Conservation (phyloP, 2,797 vertebrate species). For the Bradypodion pumilum region DNA sequence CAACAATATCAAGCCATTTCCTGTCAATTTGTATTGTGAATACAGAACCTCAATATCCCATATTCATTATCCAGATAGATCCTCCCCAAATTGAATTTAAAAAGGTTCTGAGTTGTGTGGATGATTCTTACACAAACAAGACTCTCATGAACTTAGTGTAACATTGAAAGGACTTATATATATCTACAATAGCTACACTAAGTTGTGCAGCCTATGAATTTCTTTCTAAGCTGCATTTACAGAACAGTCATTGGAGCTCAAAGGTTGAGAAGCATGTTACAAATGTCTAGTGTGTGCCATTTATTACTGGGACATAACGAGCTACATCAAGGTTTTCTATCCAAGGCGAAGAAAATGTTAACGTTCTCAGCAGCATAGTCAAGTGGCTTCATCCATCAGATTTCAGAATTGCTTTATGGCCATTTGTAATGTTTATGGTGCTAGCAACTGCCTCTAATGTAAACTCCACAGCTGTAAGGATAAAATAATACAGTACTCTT, state of each 20-base stretch:
- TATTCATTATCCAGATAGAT: no score
- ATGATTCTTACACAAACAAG: background rate
- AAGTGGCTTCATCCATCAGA: slow-evolving; percentile 48
- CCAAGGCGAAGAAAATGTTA: slow-evolving; percentile 29
- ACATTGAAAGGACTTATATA: background rate
- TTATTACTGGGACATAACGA: slow-evolving; percentile 41
- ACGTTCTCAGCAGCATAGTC: slow-evolving; percentile 23
- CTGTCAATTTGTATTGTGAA: no score
- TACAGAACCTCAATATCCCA: no score
- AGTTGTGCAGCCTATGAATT: slow-evolving; percentile 12
- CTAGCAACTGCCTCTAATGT: slow-evolving; percentile 53
- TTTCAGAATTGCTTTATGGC: slow-evolving; percentile 49
- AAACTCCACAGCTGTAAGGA: slow-evolving; percentile 47
- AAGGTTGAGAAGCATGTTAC: slow-evolving; percentile 37
- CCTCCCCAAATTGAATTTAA: no score
- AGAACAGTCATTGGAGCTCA: slow-evolving; percentile 36
- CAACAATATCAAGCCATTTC: no score
- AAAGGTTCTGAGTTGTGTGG: background rate
- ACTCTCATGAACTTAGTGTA: rapidly evolving
- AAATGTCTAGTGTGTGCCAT: slow-evolving; percentile 40
- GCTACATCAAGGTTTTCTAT: slow-evolving; percentile 39
- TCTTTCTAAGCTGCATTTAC: slow-evolving; percentile 31
- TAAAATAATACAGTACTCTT: no score
- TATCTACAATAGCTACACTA: background rate
- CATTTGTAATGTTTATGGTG: slow-evolving; percentile 57